phyloP scores from a whole-genome alignment of 1,140 invertebrate species.

The Drosophila serrata region DNA sequence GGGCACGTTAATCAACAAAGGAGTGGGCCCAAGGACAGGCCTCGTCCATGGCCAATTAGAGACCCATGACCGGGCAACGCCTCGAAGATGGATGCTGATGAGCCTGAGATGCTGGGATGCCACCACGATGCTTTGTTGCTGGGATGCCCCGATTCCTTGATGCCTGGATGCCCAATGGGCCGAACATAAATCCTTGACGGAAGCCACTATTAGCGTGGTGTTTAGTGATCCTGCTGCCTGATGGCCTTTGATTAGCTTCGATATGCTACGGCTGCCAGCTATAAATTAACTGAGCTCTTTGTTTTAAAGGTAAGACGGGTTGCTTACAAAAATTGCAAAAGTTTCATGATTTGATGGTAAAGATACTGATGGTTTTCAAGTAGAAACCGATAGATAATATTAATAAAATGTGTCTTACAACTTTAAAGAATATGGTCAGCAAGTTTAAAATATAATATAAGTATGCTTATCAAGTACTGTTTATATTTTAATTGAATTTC shows the following conservation, averaged over 20 bases:
- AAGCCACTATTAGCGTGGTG: conserved; percentile 70
- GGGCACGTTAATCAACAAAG: conserved; percentile 80
- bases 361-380: neutral
- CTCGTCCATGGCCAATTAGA: conserved; percentile 70
- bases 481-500: neutral
- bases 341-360: neutral
- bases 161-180: conserved; percentile 36
- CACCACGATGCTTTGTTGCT: conserved; percentile 1
- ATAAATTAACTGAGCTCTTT: conserved; percentile 51
- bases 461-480: accelerated
- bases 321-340: conserved; percentile 1
- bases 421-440: neutral
- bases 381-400: neutral
- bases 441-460: neutral
- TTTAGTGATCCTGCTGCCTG: conserved; percentile 64
- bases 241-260: conserved; percentile 71
- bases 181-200: conserved; percentile 68
- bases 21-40: conserved; percentile 31
- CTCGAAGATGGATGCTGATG: conserved; percentile 77
- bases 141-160: conserved; percentile 12
- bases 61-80: conserved; percentile 64
- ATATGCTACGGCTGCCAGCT: conserved; percentile 40
- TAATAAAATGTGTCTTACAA: neutral
- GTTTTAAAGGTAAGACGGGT: conserved; percentile 16
- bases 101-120: conserved; percentile 48